Conservation (phyloP, 2,113 vertebrate species). For the Trematocara variabile region DNA sequence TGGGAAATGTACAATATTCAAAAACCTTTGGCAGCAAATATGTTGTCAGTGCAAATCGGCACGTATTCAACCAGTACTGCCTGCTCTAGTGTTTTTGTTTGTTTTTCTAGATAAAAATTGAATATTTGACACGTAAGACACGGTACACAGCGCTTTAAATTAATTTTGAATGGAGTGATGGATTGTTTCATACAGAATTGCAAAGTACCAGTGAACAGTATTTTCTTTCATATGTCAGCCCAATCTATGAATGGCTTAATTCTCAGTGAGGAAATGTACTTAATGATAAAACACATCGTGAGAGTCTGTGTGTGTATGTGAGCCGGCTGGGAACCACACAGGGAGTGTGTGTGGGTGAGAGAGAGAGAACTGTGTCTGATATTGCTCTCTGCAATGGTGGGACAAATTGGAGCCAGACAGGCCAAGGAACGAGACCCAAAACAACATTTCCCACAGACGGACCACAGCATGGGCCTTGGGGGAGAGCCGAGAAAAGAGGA, state of each 20-base stretch:
- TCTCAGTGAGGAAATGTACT: neutral
- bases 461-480: slow-evolving; percentile 66
- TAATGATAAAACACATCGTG: slow-evolving; percentile 24
- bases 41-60: neutral
- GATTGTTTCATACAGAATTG: neutral
- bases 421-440: slow-evolving; percentile 68
- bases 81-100: neutral
- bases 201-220: neutral
- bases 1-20: neutral
- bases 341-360: slow-evolving; percentile 26
- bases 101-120: neutral
- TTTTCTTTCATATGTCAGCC: neutral
- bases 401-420: slow-evolving; percentile 80
- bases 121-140: neutral
- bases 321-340: slow-evolving; percentile 50
- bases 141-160: neutral
- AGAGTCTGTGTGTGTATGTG: slow-evolving; percentile 16
- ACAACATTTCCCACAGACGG: slow-evolving; percentile 72
- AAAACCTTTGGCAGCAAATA: neutral
- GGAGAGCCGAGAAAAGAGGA: slow-evolving; percentile 33
- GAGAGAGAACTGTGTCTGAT: slow-evolving; percentile 64
- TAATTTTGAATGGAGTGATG: neutral
- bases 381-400: slow-evolving; percentile 69
- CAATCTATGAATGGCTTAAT: neutral
- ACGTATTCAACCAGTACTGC: neutral